Conservation (phyloP, 1,140 invertebrate genomes). For the Diabrotica undecimpunctata region DNA sequence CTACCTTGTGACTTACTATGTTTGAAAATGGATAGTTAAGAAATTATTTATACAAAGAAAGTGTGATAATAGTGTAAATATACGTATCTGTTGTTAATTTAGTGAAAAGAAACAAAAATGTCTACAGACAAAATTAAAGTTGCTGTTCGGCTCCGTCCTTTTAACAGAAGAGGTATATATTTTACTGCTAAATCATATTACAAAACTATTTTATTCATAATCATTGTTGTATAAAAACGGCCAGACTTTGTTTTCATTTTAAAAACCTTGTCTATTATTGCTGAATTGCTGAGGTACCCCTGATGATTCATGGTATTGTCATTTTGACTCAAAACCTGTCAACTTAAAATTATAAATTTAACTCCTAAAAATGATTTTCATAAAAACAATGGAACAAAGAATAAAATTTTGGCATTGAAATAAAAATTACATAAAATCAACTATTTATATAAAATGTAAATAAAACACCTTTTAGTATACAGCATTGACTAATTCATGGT, state of each 20-base stretch:
- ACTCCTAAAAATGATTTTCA: too few relatives aligned
- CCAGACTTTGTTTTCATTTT: conserved; percentile 5
- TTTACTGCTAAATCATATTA: conserved; percentile 6
- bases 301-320: conserved; percentile 12
- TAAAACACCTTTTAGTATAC: too few relatives aligned
- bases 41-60: conserved; percentile 38
- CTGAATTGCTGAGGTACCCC: neutral
- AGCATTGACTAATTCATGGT: too few relatives aligned
- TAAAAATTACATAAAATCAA: too few relatives aligned
- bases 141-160: conserved; percentile 90
- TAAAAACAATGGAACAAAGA: too few relatives aligned
- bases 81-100: conserved; percentile 35
- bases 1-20: conserved; percentile 45
- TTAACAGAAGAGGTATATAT: conserved; percentile 86
- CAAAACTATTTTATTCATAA: neutral
- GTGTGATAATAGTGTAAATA: conserved; percentile 46
- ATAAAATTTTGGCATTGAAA: too few relatives aligned
- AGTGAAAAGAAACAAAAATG: conserved; percentile 54
- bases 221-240: neutral
- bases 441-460: too few relatives aligned
- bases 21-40: conserved; percentile 44
- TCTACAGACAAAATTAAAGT: conserved; percentile 94
- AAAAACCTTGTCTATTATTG: neutral
- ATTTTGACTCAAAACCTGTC: neutral
- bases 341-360: too few relatives aligned